Base-by-base conservation (phyloP, 2,888 invertebrate genomes). In the Orthosia incerta region DNA sequence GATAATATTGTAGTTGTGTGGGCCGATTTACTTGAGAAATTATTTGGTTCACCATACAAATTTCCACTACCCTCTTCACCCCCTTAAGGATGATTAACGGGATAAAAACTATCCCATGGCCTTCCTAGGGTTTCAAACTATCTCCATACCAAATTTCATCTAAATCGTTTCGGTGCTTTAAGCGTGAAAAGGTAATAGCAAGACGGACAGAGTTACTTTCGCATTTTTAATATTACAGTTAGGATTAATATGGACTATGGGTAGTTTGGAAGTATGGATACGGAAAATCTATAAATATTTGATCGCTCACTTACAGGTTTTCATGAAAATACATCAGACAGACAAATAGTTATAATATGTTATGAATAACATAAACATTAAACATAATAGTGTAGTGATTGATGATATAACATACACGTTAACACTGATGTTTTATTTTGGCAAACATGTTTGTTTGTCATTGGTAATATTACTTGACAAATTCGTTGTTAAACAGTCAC, bases 391-490 rank as follows among this genome's bases (percentile, higher is more conserved):
- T 39, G 23, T 39, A 15, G 15, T 78, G 77, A 71, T 63, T 71
- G 57, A 68, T 61, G 55, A 39, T 31, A 68, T 61, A 23, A n/a
- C 12, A 50, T 23, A 23, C 15, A 60, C n/a, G 46, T 26, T 57
- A 39, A 55, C 64, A 39, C 15, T 20, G 23, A 71, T 62, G 51
- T 53, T 56, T 51, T 55, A 48, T 76, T 67, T 65, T 68, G 59
- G 45, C 53, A 71, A 50, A 69, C 69, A 67, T 65, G 59, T 31
- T 55, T 9, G 66, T 13, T 55, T 7, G 71, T 16, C 46, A 51
- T 50, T 63, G 55, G 51, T 65, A 60, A 73, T 55, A 65, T 57
- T n/a, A 65, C 60, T 60, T 74, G 82, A 76, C 71, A 79, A 76
- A 82, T 82, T 65, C 53, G 26, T 75, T 51, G 56, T 62, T 69